Percentiles rank a stretch among this genome's conserved stretches.
phyloP scores from a whole-genome alignment of 2,888 invertebrate genomes.

The Andrena camellia region DNA sequence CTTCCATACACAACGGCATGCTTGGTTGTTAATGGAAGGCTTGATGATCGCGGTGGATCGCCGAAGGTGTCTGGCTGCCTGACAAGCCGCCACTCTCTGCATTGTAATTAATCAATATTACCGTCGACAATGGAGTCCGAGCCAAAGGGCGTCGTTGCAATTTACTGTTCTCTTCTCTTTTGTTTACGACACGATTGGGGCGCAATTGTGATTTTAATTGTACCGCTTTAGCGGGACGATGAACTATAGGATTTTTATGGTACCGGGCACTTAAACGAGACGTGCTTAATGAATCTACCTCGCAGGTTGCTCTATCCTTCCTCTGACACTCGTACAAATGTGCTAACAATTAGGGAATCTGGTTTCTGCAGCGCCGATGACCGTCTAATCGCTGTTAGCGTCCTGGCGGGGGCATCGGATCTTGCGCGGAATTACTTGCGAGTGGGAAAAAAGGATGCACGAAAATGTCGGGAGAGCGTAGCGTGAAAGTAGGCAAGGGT shows the following conservation, averaged over 20 bases:
- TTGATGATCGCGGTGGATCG: conserved; percentile 76
- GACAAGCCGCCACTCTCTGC: conserved; percentile 69
- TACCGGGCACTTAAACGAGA: conserved; percentile 11
- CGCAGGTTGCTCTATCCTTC: conserved; percentile 21
- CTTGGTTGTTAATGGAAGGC: conserved; percentile 69
- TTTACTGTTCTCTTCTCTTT: conserved; percentile 72
- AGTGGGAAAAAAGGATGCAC: background rate
- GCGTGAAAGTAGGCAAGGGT: conserved; percentile 21
- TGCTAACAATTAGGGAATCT: conserved; percentile 11
- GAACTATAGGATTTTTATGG: conserved; percentile 7
- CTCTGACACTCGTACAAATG: background rate
- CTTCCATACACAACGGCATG: conserved; percentile 14
- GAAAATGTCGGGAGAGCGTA: conserved; percentile 16
- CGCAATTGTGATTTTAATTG: conserved; percentile 81
- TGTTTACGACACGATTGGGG: conserved; percentile 68
- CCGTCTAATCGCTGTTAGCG: background rate
- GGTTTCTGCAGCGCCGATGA: background rate
- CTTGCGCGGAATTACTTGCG: background rate
- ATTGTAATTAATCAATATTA: conserved; percentile 84
- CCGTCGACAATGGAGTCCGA: conserved; percentile 79
- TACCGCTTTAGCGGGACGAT: conserved; percentile 49
- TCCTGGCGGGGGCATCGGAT: background rate
- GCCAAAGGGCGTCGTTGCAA: conserved; percentile 77
- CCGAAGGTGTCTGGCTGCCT: conserved; percentile 65
- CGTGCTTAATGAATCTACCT: conserved; percentile 29